These are phyloP conservation scores for Diabrotica virgifera DNA, from an alignment of 1,140 invertebrate species.

Conservation along the genomic window DNA sequence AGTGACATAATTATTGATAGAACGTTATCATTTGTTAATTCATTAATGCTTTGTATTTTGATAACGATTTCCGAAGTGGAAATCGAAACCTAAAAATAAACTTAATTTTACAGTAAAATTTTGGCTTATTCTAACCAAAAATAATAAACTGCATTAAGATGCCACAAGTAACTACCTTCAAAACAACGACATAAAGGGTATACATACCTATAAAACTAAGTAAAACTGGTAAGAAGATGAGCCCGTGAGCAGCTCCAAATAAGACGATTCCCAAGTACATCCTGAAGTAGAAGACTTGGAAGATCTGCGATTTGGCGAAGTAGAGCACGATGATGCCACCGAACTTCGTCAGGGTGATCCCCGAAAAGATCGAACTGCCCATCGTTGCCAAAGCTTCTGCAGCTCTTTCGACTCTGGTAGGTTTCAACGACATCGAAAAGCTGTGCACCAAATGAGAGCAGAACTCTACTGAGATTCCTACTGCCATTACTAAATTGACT, in stretches of 20 bases:
- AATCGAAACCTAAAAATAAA: no score
- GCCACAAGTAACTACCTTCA: no score
- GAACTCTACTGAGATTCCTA: conserved; percentile 98
- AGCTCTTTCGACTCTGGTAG: conserved; percentile 73
- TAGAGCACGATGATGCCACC: conserved; percentile 91
- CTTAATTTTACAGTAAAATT: no score
- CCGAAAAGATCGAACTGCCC: conserved; percentile 95
- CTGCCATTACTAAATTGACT: conserved; percentile 98
- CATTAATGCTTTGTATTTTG: no score
- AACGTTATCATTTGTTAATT: no score
- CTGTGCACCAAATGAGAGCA: conserved; percentile 95
- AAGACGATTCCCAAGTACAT: conserved; percentile 98
- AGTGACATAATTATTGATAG: no score
- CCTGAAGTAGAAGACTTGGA: conserved; percentile 96
- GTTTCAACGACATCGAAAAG: conserved; percentile 76
- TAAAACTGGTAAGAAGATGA: conserved; percentile 94
- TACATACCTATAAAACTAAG: conserved; percentile 92
- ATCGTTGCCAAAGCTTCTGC: conserved; percentile 84
- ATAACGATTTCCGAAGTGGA: no score
- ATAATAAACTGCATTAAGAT: no score
- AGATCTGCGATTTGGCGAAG: conserved; percentile 96
- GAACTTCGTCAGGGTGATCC: conserved; percentile 96
- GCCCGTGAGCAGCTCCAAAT: conserved; percentile 92
- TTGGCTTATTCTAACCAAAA: no score
- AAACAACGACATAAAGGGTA: neutral